A percentile compares a stretch with the other conserved stretches of the same genome.
phyloP scores from a whole-genome alignment of 2,888 invertebrate genomes.

The Mellilla xanthometata region DNA sequence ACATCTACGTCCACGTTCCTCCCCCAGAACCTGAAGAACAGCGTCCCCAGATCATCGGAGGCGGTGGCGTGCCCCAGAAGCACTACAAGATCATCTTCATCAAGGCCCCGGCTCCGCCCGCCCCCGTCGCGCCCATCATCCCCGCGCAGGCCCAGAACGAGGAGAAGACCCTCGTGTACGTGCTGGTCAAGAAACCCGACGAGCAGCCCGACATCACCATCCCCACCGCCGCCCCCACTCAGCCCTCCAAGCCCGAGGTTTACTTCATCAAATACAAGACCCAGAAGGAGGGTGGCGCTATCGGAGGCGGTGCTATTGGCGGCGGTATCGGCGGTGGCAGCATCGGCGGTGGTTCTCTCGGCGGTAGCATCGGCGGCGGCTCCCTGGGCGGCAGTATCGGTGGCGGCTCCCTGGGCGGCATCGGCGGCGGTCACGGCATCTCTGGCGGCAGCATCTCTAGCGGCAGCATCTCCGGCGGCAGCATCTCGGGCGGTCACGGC shows the following conservation, averaged over 20 bases:
- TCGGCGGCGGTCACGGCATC: conserved; percentile 40
- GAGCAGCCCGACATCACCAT: conserved; percentile 91
- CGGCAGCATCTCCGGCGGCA: conserved; percentile 44
- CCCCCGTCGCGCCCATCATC: conserved; percentile 88
- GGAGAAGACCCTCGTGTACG: conserved; percentile 92
- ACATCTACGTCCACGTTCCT: conserved; percentile 92
- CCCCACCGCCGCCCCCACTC: conserved; percentile 87
- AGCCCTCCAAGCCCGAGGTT: conserved; percentile 91
- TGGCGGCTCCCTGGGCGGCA: conserved; percentile 43
- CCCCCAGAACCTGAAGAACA: conserved; percentile 90
- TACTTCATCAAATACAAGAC: conserved; percentile 94
- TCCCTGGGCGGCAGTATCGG: conserved; percentile 45
- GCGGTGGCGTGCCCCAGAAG: conserved; percentile 87
- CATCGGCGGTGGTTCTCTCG: conserved; percentile 43
- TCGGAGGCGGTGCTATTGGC: conserved; percentile 50
- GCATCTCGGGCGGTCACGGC: conserved; percentile 41
- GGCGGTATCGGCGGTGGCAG: conserved; percentile 37
- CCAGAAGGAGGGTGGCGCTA: conserved; percentile 76
- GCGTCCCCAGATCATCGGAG: conserved; percentile 85
- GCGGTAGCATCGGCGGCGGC: conserved; percentile 45
- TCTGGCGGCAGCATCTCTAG: conserved; percentile 44
- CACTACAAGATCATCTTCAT: conserved; percentile 95
- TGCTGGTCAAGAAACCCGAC: conserved; percentile 91
- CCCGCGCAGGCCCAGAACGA: conserved; percentile 88
- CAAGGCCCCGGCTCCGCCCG: conserved; percentile 90